Base-by-base conservation (phyloP, 1,140 invertebrate genomes). In the Drosophila setifemur region DNA sequence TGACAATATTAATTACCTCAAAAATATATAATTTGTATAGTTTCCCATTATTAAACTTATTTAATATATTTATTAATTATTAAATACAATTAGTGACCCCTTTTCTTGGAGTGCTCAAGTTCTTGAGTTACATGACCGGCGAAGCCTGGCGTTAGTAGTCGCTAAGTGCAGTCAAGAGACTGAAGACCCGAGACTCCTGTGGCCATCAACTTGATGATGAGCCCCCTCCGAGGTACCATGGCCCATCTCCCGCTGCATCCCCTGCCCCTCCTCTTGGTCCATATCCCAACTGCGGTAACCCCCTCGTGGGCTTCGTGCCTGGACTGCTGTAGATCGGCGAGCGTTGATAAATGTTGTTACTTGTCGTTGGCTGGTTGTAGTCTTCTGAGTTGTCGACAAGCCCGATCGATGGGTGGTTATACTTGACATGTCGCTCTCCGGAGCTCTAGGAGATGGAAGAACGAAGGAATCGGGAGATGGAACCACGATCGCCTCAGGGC, bases 281-380 rank as follows among this genome's bases (percentile, higher is more conserved):
- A 47, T 23, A 33, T 43, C 26, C 16, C 14, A 18, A 12, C 42
- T 14, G 11, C 35, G 29, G 14, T 3, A 44, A 23, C 54, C 35
- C 49, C 58, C 44, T 43, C 35, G 48, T 54, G 12, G 39, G 53
- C 55, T 64, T 85, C 71, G 81, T 79, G 81, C 75, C 67, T 58
- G 60, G 39, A 68, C 48, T 67, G 76, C 76, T 81, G 81, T 87
- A 86, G 81, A 86, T 86, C 76, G 60, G 47, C 42, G 48, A 86
- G 82, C 81, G 76, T 86, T 86, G 81, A 86, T 86, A 86, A 87
- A 86, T 86, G 82, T 86, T 86, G 81, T 86, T 86, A 86, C 81
- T 86, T 86, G 81, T 86, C 82, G 75, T 73, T 86, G 72, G 67
- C 49, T 72, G 77, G 48, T 73, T 82, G 72, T 79, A 39, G 21